Evolutionary conservation across 2,888 invertebrate species (phyloP).

Genomic region (Piscicola geometra): DNA sequence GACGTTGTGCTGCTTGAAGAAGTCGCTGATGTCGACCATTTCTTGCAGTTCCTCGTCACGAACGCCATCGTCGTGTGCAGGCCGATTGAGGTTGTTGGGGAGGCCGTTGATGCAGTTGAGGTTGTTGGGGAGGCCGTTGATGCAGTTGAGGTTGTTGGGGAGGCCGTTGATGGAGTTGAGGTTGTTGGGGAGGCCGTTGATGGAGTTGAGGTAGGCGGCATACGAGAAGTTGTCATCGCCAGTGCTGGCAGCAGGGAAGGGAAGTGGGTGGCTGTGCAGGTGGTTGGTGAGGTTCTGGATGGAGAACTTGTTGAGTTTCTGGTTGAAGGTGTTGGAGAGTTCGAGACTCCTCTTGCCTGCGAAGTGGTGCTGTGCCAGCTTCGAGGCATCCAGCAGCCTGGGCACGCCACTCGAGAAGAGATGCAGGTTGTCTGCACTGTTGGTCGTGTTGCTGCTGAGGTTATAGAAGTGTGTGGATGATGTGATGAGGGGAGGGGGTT

Average conservation of each 20-base stretch:
- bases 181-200: background rate
- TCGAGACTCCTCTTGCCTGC: background rate
- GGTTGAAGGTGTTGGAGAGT: conserved; percentile 1
- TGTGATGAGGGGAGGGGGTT: background rate
- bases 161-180: background rate
- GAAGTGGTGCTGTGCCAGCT: background rate
- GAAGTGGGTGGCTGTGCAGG: background rate
- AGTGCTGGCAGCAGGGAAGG: no score
- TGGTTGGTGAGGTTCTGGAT: conserved; percentile 20
- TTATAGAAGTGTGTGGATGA: background rate
- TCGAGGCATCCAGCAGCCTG: background rate
- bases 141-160: background rate
- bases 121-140: background rate
- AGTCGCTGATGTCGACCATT: conserved; percentile 12
- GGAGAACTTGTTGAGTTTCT: conserved; percentile 20
- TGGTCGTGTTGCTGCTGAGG: background rate
- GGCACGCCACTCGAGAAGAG: background rate
- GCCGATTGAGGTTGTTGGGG: background rate
- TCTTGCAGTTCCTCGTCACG: conserved; percentile 12
- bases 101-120: background rate
- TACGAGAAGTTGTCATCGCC: background rate
- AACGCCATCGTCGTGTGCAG: background rate
- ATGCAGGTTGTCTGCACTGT: background rate
- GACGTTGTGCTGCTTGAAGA: conserved; percentile 18
- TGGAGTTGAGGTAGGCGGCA: background rate